phyloP scores from a whole-genome alignment of 2,888 invertebrate species.

The Monochamus alternatus region DNA sequence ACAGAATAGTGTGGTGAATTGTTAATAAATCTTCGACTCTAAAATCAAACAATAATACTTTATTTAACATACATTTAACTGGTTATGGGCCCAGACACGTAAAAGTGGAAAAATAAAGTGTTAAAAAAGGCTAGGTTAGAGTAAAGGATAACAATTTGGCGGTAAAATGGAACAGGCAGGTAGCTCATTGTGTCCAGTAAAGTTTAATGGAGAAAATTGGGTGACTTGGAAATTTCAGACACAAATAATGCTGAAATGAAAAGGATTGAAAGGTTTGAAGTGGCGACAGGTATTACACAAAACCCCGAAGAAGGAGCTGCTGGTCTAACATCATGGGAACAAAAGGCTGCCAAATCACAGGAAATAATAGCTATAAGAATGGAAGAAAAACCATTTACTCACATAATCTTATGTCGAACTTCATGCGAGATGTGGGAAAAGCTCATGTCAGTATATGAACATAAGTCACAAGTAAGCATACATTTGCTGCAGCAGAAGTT shows the following conservation, averaged over 20 bases:
- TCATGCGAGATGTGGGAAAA: conserved; percentile 56
- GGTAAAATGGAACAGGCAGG: too few species aligned
- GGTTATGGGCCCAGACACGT: too few species aligned
- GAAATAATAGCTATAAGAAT: conserved; percentile 52
- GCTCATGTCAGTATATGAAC: conserved; percentile 50
- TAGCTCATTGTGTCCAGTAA: too few species aligned
- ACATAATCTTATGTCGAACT: conserved; percentile 51
- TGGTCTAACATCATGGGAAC: conserved; percentile 41
- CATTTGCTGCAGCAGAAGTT: conserved; percentile 53
- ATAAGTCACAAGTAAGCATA: conserved; percentile 51
- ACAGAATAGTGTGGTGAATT: too few species aligned
- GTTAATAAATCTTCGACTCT: too few species aligned
- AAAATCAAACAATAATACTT: too few species aligned
- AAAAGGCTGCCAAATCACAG: conserved; percentile 52
- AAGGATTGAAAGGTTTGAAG: conserved; percentile 35
- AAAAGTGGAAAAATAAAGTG: too few species aligned
- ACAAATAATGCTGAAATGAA: conserved; percentile 46
- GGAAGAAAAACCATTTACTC: conserved; percentile 51
- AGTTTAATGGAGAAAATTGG: conserved; percentile 45
- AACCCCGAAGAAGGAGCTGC: conserved; percentile 11
- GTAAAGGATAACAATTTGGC: too few species aligned
- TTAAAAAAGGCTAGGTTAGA: too few species aligned
- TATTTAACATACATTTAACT: too few species aligned
- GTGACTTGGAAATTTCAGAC: conserved; percentile 49
- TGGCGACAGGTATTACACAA: conserved; percentile 35